phyloP scores from a whole-genome alignment of 2,113 vertebrate species.

The Cololabis saira region DNA sequence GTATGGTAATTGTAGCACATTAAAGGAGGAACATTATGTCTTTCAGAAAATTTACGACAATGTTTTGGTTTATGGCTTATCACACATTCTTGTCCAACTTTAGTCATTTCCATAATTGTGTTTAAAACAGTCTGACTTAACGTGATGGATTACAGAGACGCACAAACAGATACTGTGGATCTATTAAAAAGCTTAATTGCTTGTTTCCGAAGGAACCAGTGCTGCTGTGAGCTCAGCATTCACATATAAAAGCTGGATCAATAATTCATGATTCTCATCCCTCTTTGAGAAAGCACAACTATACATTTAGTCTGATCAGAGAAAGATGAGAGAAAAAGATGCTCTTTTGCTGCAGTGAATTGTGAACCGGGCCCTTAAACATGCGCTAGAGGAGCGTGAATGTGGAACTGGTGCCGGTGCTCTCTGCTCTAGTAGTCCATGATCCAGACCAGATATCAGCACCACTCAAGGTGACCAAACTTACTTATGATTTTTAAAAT shows the following conservation, averaged over 20 bases:
- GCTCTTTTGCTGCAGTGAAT: constrained; percentile 28
- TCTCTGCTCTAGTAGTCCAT: too few relatives aligned
- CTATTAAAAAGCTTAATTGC: constrained; percentile 57
- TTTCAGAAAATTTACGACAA: constrained; percentile 67
- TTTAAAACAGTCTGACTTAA: constrained; percentile 56
- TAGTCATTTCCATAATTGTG: constrained; percentile 76
- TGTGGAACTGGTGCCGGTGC: too few relatives aligned
- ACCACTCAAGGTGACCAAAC: too few relatives aligned
- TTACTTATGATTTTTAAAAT: too few relatives aligned
- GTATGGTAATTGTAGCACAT: constrained; percentile 77
- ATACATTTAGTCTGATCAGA: constrained; percentile 44
- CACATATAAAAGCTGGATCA: constrained; percentile 65
- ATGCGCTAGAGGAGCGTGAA: too few relatives aligned
- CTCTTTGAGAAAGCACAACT: constrained; percentile 43
- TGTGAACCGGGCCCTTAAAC: neutral
- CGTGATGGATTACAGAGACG: constrained; percentile 59
- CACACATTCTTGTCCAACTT: constrained; percentile 64
- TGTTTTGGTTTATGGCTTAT: constrained; percentile 71
- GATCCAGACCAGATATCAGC: too few relatives aligned
- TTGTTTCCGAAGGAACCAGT: constrained; percentile 46
- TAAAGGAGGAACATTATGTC: constrained; percentile 70
- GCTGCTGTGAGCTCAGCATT: constrained; percentile 53
- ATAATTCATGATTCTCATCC: constrained; percentile 67
- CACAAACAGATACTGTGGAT: constrained; percentile 57
- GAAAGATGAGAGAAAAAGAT: neutral